Conservation (phyloP, 2,113 vertebrate genomes). For the Tretioscincus oriximinensis region DNA sequence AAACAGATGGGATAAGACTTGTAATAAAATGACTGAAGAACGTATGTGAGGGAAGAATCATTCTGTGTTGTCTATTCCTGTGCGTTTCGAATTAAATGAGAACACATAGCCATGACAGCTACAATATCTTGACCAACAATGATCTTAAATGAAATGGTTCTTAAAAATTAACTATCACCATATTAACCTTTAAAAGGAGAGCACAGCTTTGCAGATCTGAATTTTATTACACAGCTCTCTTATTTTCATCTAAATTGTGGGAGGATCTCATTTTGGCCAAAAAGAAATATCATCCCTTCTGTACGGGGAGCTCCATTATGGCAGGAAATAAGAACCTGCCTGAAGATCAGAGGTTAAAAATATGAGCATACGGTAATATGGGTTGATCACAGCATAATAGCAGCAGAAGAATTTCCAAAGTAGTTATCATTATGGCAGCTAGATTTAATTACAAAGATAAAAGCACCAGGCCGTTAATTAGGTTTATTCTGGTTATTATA, state of each 20-base stretch:
- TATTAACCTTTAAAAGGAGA: neutral
- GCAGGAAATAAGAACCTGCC: neutral
- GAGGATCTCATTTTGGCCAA: neutral
- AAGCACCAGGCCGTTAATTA: slow-evolving; percentile 15
- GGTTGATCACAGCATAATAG: slow-evolving; percentile 10
- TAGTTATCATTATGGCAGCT: slow-evolving; percentile 21
- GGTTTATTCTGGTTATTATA: slow-evolving; percentile 27
- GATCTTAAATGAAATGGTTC: neutral
- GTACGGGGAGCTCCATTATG: neutral
- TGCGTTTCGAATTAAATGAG: neutral
- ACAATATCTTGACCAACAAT: neutral
- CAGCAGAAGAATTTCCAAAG: slow-evolving; percentile 16
- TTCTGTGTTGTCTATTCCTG: no score
- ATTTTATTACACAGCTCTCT: neutral
- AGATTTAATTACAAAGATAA: slow-evolving; percentile 34
- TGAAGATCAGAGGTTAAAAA: slow-evolving; percentile 18
- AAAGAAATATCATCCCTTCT: neutral
- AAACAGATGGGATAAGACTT: no score
- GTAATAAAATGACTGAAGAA: no score
- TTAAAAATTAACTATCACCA: neutral
- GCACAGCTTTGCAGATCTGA: neutral
- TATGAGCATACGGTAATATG: neutral
- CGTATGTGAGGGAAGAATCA: no score
- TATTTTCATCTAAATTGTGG: neutral
- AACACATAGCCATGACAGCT: neutral